Conservation (phyloP, 2,113 vertebrate species). For the Galbula dea region DNA sequence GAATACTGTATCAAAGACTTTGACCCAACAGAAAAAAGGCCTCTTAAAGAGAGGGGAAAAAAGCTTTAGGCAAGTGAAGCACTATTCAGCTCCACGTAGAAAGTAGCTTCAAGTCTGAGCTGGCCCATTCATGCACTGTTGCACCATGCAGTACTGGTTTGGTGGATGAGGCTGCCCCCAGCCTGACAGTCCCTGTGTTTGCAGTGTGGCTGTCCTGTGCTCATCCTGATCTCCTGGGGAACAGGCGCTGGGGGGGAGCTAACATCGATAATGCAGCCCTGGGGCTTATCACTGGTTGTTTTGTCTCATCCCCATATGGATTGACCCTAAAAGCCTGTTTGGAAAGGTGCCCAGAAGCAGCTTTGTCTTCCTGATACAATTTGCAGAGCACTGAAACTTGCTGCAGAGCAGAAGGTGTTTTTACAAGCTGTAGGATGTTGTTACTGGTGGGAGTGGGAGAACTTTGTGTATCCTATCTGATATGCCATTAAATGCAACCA, state of each 20-base stretch:
- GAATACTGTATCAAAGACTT: neutral
- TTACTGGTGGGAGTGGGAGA: neutral
- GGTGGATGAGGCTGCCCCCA: neutral
- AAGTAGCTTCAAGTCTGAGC: neutral
- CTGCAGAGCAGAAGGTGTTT: neutral
- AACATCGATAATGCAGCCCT: neutral
- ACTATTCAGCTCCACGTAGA: neutral
- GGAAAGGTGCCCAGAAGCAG: neutral
- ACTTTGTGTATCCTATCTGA: neutral
- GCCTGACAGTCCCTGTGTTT: neutral
- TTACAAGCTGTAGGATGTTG: neutral
- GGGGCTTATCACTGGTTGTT: neutral
- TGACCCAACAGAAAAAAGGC: neutral
- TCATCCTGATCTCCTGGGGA: neutral
- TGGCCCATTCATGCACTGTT: neutral
- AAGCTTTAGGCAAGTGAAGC: neutral
- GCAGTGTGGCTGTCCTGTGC: neutral
- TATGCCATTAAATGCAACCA: neutral
- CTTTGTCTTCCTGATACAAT: neutral
- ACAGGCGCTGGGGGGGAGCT: neutral
- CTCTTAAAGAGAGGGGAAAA: neutral
- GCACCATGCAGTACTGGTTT: neutral
- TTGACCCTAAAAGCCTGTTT: neutral
- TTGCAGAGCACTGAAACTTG: neutral
- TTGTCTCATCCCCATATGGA: accelerated